Conservation (phyloP, 2,113 vertebrate species). For the Neotoma lepida region DNA sequence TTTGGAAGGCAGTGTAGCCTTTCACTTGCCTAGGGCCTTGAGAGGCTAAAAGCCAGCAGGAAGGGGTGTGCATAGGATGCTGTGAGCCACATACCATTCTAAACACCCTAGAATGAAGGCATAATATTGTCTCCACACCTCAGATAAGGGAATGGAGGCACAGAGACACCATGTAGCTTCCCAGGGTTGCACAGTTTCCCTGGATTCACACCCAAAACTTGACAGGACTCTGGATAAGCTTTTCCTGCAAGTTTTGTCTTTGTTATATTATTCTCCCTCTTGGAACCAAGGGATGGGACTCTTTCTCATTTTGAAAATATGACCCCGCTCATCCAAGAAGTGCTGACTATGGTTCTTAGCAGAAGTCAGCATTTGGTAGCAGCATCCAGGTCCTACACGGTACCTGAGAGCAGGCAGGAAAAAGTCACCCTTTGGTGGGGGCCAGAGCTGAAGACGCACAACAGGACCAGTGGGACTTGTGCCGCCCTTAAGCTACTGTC, state of each 20-base stretch:
- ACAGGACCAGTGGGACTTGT: fast-evolving
- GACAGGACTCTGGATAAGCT: neutral
- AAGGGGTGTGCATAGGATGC: neutral
- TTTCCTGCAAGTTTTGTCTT: neutral
- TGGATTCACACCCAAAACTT: neutral
- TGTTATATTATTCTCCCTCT: neutral
- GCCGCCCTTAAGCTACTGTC: neutral
- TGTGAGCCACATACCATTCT: neutral
- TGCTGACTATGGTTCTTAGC: neutral
- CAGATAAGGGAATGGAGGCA: neutral
- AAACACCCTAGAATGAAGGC: neutral
- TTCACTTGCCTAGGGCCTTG: neutral
- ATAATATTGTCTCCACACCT: neutral
- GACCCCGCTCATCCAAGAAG: neutral
- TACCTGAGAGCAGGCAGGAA: neutral
- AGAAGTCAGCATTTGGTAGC: neutral
- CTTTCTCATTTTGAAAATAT: constrained; percentile 7
- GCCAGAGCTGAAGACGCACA: fast-evolving
- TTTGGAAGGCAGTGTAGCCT: neutral
- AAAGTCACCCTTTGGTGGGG: neutral
- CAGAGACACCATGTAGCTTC: neutral
- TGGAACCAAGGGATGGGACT: neutral
- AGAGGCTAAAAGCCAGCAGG: neutral
- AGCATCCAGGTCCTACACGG: fast-evolving
- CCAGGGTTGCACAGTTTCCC: neutral